A percentile compares a stretch with the other conserved stretches of the same genome.
phyloP scores from a whole-genome alignment of 2,888 invertebrate species.

The Tribolium freemani region DNA sequence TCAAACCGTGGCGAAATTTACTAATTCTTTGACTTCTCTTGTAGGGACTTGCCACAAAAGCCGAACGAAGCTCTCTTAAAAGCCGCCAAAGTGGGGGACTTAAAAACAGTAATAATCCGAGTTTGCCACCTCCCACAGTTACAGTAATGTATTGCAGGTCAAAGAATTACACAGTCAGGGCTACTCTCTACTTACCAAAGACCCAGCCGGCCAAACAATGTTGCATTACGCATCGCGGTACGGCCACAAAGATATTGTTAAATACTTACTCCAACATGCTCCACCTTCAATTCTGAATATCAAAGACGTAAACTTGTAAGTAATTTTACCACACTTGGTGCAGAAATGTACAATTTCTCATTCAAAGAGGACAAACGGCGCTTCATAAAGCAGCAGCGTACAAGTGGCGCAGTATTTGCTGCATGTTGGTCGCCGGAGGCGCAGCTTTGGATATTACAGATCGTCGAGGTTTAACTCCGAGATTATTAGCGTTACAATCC shows the following conservation, averaged over 20 bases:
- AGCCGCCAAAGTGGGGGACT: slow-evolving; percentile 87
- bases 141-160: slow-evolving; percentile 71
- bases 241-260: slow-evolving; percentile 91
- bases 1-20: slow-evolving; percentile 17
- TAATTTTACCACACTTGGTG: slow-evolving; percentile 32
- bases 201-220: slow-evolving; percentile 89
- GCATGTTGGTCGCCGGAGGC: slow-evolving; percentile 92
- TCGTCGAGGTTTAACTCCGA: slow-evolving; percentile 85
- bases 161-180: slow-evolving; percentile 88
- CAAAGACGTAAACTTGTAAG: slow-evolving; percentile 87
- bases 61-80: slow-evolving; percentile 85
- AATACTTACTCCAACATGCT: slow-evolving; percentile 88
- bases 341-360: too few species aligned
- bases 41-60: slow-evolving; percentile 84
- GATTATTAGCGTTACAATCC: slow-evolving; percentile 85
- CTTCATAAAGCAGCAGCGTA: slow-evolving; percentile 92
- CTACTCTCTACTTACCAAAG: slow-evolving; percentile 86
- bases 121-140: not conserved
- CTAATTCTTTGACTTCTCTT: slow-evolving; percentile 61
- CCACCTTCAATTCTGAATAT: slow-evolving; percentile 88
- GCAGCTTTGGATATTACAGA: slow-evolving; percentile 85
- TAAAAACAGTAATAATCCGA: slow-evolving; percentile 75
- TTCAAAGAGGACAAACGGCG: slow-evolving; percentile 89
- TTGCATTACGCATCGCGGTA: slow-evolving; percentile 90
- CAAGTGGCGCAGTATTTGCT: slow-evolving; percentile 88